Evolutionary conservation across 2,888 invertebrate genomes (phyloP).

Genomic region (Drosophila acutilabella): DNA sequence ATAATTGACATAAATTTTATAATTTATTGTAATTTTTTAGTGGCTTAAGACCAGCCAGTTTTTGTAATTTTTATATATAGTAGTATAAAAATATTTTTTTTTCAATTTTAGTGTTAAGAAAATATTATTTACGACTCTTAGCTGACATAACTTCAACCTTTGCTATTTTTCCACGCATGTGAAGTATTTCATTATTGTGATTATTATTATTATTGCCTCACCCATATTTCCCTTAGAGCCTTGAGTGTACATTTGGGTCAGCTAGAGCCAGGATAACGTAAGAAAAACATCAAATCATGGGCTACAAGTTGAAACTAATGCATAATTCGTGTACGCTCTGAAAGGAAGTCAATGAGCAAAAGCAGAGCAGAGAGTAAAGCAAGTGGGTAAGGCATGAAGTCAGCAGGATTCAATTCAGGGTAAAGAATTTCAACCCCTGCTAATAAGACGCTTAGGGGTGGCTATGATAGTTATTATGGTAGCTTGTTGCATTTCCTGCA

Average conservation of each 20-base stretch:
- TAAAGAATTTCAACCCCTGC: constrained; percentile 37
- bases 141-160: no score
- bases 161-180: no score
- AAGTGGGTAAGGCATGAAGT: constrained; percentile 38
- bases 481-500: constrained; percentile 79
- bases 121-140: no score
- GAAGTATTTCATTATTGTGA: constrained; percentile 3
- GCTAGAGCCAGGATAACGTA: constrained; percentile 26
- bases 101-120: no score
- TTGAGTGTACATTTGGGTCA: constrained; percentile 43
- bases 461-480: constrained; percentile 19
- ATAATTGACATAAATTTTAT: neutral
- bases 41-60: no score
- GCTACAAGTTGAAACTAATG: constrained; percentile 71
- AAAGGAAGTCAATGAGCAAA: constrained; percentile 48
- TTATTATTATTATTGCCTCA: constrained; percentile 3
- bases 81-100: no score
- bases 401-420: constrained; percentile 23
- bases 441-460: constrained; percentile 51
- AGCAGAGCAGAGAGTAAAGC: neutral
- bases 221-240: constrained; percentile 11
- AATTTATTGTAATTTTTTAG: neutral
- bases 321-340: constrained; percentile 70
- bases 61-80: no score
- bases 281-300: constrained; percentile 62